Base-by-base conservation (phyloP, 2,113 vertebrate species). In the Psephotus haematonotus region DNA sequence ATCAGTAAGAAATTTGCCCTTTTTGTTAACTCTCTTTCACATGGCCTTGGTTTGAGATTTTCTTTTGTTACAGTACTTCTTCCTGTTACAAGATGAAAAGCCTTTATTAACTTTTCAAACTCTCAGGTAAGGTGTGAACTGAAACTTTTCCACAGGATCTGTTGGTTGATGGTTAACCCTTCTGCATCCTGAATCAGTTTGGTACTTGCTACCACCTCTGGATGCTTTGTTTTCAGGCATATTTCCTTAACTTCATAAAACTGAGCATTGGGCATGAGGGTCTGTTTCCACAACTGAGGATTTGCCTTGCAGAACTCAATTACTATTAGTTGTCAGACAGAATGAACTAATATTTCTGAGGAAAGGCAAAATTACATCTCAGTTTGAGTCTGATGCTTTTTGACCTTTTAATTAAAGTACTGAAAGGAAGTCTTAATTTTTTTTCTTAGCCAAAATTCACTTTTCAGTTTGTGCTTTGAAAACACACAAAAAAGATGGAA, bases 311-410 rank as follows among this genome's bases (percentile, higher is more conserved):
- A 90, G 50, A 69, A 57, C 64, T 74, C 50, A 74, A 85, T 75
- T 83, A 37, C 37, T 67, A 6, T 57, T 59, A 37, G 63, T 69
- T 82, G 46, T 84, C 87, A 95, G 43, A 63, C n/a, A 35, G 77
- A 74, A 46, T 53, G 78, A 84, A 25, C 17, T 41, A 59, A 25
- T 59, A 17, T 37, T 78, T 62, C 46, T 59, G 60, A 75, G 88
- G 86, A 57, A 86, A 90, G 70, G 29, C 71, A 47, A 47, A 90
- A 71, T 1, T 25, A 24, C 39, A 50, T 88, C 63, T 81, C 23
- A 29, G 43, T 71, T 93, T 90, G 82, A 75, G 62, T 86, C 60
- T 95, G 80, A 86, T 81, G 35, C 59, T 89, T 95, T 86, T 78
- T 94, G 86, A 84, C 80, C 84, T 82, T 75, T 91, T 52, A 67